Evolutionary conservation across 2,113 vertebrate genomes (phyloP), one percentile per base, ranked within the genome.

Genomic region (Neotoma lepida): DNA sequence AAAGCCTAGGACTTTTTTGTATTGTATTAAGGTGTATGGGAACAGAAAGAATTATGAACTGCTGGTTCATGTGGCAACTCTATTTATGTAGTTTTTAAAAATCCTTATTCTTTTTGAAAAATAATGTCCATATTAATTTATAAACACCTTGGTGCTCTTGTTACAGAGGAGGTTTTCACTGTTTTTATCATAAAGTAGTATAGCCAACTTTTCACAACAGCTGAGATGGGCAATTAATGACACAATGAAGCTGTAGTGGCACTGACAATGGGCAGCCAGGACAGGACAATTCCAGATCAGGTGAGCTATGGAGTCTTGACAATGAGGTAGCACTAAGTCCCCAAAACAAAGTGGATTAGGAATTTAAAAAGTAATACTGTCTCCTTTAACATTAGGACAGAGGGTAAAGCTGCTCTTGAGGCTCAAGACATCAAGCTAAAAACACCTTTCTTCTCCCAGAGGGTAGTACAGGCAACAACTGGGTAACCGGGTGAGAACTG

Each of bases 101-200:
- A 44, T 41, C 41, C 73, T 61, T 61, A 20, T 61, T 77, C 3
- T 71, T 22, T 33, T 84, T 89, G 35, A 35, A 54, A 84, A 85
- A 74, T 44, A 33, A 7, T 6, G 30, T 22, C 41, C 4, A 6
- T 44, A 76, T 56, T 46, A 80, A 88, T 35, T 41, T 68, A 64
- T 87, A 94, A 87, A 87, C 39, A 93, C 71, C 41, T 88, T 94
- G 41, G 92, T 92, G 46, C 8, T 91, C 54, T 95, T 76, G 1
- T 51, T 95, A 84, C 46, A 91, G 61, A 86, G 80, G 84, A 30
- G 51, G 24, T 64, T 70, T 64, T 89, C 44, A 82, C 4, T 73
- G 44, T n/a, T 39, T 87, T 77, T 58, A 39, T 39, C 5, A 87
- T 51, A 49, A 88, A 70, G 46, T 6, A 86, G 44, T 30, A 18